Conservation (phyloP, 2,888 invertebrate genomes). For the Himalopsyche anomala region DNA sequence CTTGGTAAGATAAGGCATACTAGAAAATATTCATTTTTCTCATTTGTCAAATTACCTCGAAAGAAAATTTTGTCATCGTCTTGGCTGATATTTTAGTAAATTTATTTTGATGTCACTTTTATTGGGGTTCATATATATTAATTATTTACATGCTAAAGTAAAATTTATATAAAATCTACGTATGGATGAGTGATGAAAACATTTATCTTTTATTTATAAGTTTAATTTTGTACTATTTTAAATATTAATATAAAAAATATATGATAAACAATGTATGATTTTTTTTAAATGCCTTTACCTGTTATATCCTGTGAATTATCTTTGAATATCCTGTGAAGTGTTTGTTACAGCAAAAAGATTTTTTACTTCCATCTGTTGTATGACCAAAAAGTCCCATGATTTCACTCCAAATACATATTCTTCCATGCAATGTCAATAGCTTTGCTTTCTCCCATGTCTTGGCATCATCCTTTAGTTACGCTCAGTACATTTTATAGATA, state of each 20-base stretch:
- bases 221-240: slow-evolving; percentile 32
- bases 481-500: background rate
- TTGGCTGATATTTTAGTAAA: background rate
- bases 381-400: background rate
- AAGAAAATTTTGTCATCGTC: background rate
- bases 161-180: background rate
- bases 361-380: background rate
- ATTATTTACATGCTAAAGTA: background rate
- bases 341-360: background rate
- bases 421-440: background rate
- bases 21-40: background rate
- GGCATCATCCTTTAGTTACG: background rate
- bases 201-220: background rate
- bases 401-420: background rate
- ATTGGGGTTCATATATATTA: background rate
- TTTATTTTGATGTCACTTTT: background rate
- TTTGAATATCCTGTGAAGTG: background rate
- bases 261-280: background rate
- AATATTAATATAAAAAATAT: background rate
- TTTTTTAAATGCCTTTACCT: background rate
- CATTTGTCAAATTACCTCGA: background rate
- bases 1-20: background rate
- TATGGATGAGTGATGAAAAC: background rate
- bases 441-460: background rate
- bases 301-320: background rate